phyloP scores from a whole-genome alignment of 2,113 vertebrate species.

The Apodemus sylvaticus region DNA sequence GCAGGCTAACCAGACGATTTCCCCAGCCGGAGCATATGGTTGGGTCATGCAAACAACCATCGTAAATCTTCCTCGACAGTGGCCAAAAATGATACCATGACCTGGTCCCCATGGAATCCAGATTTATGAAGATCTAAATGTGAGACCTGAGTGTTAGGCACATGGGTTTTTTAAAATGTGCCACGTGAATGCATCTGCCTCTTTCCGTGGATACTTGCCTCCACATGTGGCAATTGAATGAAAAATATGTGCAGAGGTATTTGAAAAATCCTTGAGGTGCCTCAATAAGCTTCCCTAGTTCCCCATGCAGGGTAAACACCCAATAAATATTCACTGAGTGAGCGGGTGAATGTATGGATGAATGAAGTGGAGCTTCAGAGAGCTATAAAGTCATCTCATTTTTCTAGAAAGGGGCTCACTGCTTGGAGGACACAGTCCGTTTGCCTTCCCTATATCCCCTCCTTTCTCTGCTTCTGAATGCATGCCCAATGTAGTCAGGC shows the following conservation, averaged over 20 bases:
- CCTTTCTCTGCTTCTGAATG: background rate
- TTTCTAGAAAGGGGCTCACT: conserved; percentile 35
- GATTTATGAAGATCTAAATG: conserved; percentile 85
- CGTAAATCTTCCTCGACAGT: conserved; percentile 88
- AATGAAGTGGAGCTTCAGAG: conserved; percentile 55
- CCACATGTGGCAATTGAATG: conserved; percentile 73
- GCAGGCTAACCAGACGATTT: conserved; percentile 81
- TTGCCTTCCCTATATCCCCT: background rate
- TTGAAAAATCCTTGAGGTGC: conserved; percentile 72
- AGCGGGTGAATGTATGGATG: conserved; percentile 40
- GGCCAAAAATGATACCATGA: conserved; percentile 86
- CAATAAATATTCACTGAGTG: conserved; percentile 69
- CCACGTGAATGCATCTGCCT: conserved; percentile 78
- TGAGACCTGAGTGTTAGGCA: conserved; percentile 82
- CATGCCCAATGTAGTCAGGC: background rate
- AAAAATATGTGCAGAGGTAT: conserved; percentile 73
- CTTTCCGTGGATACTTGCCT: conserved; percentile 65
- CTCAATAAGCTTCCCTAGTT: conserved; percentile 53
- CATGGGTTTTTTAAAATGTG: conserved; percentile 80
- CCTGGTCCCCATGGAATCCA: conserved; percentile 85
- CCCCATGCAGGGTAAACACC: conserved; percentile 53
- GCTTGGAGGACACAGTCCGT: background rate
- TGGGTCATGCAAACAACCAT: conserved; percentile 87
- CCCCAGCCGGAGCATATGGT: conserved; percentile 86
- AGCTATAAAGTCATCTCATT: conserved; percentile 64